A percentile compares a stretch with the other conserved stretches of the same genome.
Evolutionary conservation across 1,140 invertebrate genomes (phyloP).

Genomic region (Probaryconus sp.): DNA sequence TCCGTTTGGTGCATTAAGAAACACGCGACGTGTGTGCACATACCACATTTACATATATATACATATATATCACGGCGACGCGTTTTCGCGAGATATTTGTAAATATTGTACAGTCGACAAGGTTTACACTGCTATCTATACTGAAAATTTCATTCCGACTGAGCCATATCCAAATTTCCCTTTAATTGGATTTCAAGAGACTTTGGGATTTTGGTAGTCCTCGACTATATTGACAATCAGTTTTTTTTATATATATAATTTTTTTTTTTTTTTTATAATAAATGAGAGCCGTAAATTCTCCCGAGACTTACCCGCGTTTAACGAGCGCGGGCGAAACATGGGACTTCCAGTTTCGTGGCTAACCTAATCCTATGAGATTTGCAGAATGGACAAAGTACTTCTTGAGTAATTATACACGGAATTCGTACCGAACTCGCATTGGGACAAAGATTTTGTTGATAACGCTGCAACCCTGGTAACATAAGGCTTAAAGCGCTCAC

Average conservation of each 20-base stretch:
- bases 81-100: constrained; percentile 1
- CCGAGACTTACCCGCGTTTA: constrained; percentile 11
- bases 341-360: constrained; percentile 14
- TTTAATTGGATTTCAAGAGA: too few species aligned
- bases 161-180: too few species aligned
- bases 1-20: constrained; percentile 6
- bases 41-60: too few species aligned
- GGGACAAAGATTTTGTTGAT: constrained; percentile 6
- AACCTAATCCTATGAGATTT: constrained; percentile 24
- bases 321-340: constrained; percentile 13
- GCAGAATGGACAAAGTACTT: constrained; percentile 19
- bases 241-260: too few species aligned
- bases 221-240: constrained; percentile 6
- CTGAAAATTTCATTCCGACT: not conserved
- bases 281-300: constrained; percentile 12
- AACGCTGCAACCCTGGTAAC: not conserved
- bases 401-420: constrained; percentile 24
- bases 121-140: constrained; percentile 1
- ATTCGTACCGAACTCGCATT: constrained; percentile 4
- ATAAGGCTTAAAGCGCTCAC: constrained; percentile 7
- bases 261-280: constrained; percentile 12
- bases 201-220: too few species aligned
- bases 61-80: not conserved
- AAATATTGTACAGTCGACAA: constrained; percentile 17
- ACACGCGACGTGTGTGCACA: constrained; percentile 1